phyloP scores from a whole-genome alignment of 2,113 vertebrate species.

The Melanerpes aurifrons region DNA sequence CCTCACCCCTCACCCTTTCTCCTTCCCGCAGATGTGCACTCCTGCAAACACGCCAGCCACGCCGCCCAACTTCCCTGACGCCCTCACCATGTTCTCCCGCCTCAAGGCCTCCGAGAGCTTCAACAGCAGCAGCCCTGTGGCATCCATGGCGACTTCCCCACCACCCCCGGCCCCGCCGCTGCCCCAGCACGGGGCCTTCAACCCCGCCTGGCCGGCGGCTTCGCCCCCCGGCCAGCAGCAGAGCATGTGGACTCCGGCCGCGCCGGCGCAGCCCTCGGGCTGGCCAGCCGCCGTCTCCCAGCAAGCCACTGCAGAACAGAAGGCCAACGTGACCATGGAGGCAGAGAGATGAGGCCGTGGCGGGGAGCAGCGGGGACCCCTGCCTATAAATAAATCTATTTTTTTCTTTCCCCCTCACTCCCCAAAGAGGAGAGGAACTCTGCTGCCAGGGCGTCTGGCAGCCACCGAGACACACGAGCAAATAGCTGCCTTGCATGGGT shows the following conservation, averaged over 20 bases:
- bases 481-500: conserved; percentile 73
- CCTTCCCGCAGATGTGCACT: conserved; percentile 90
- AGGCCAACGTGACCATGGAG: conserved; percentile 93
- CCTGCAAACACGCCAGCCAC: conserved; percentile 97
- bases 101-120: conserved; percentile 94
- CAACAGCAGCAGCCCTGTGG: conserved; percentile 83
- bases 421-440: conserved; percentile 55
- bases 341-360: conserved; percentile 93
- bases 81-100: conserved; percentile 96
- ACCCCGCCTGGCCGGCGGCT: conserved; percentile 85
- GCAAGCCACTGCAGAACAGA: conserved; percentile 86
- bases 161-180: conserved; percentile 82
- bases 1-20: conserved; percentile 2
- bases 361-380: conserved; percentile 57
- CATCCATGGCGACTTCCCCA: conserved; percentile 87
- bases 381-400: conserved; percentile 43
- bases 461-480: not conserved
- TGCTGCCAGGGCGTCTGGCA: conserved; percentile 43
- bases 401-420: not conserved
- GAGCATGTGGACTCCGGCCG: conserved; percentile 89
- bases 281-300: conserved; percentile 86
- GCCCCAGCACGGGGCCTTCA: conserved; percentile 76
- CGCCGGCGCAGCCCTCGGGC: conserved; percentile 80
- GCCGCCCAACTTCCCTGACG: conserved; percentile 95
- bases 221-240: conserved; percentile 82